Conservation (phyloP, 2,888 invertebrate species). For the Zygothrica quintamaculata region DNA sequence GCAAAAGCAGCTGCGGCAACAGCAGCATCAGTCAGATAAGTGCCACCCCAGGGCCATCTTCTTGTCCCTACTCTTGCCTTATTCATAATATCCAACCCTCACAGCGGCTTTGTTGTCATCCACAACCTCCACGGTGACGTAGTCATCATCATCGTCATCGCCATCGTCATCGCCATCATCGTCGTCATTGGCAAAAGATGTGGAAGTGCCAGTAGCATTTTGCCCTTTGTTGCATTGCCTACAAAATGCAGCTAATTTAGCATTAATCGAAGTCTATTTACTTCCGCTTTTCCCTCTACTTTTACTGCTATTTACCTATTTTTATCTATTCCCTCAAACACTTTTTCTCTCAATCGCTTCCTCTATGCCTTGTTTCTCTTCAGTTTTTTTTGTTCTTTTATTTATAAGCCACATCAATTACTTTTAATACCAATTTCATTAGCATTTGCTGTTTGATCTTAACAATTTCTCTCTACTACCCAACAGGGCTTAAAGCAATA, state of each 20-base stretch:
- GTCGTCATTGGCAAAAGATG: slow-evolving; percentile 10
- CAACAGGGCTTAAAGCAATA: slow-evolving; percentile 24
- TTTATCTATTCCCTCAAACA: neutral
- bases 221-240: slow-evolving; percentile 34
- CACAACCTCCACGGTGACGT: slow-evolving; percentile 19
- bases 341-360: neutral
- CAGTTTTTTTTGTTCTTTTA: neutral
- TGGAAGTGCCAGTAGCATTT: slow-evolving; percentile 25
- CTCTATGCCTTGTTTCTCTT: no score
- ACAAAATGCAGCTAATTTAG: slow-evolving; percentile 53
- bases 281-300: slow-evolving; percentile 26
- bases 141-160: slow-evolving; percentile 28
- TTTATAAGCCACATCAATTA: slow-evolving; percentile 8
- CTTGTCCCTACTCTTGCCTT: neutral
- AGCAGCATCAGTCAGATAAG: slow-evolving; percentile 50
- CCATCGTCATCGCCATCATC: slow-evolving; percentile 29
- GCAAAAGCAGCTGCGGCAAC: slow-evolving; percentile 22
- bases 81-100: slow-evolving; percentile 5
- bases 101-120: slow-evolving; percentile 16
- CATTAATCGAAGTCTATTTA: slow-evolving; percentile 65
- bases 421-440: slow-evolving; percentile 12
- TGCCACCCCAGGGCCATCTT: slow-evolving; percentile 14
- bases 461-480: slow-evolving; percentile 14
- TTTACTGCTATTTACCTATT: no score
- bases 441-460: slow-evolving; percentile 12